phyloP scores from a whole-genome alignment of 2,888 invertebrate genomes.

The Aphodius granarius region DNA sequence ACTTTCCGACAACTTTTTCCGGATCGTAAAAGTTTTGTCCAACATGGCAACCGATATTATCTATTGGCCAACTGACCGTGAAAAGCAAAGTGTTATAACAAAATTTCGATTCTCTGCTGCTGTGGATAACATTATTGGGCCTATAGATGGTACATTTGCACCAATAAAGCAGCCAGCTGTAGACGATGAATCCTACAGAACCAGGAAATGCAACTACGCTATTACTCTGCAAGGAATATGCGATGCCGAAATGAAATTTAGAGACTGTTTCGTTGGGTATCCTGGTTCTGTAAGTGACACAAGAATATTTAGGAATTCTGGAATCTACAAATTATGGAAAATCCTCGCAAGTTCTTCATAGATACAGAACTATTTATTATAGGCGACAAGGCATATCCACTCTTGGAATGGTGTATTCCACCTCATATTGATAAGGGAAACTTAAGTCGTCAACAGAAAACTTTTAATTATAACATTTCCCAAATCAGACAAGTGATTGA shows the following conservation, averaged over 20 bases:
- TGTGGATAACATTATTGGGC: constrained; percentile 31
- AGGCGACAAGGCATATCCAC: constrained; percentile 37
- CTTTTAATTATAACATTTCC: constrained; percentile 26
- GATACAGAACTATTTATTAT: constrained; percentile 29
- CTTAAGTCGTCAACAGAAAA: constrained; percentile 18
- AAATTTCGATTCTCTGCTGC: constrained; percentile 25
- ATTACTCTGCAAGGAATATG: constrained; percentile 24
- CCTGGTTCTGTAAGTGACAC: constrained; percentile 29
- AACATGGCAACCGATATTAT: constrained; percentile 26
- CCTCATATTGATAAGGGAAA: constrained; percentile 33
- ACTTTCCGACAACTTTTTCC: constrained; percentile 13
- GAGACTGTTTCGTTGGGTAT: constrained; percentile 25
- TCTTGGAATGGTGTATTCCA: constrained; percentile 34
- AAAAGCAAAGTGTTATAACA: constrained; percentile 22
- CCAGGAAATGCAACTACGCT: constrained; percentile 34
- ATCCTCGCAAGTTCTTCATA: constrained; percentile 10
- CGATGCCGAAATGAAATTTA: constrained; percentile 19
- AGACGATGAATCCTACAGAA: constrained; percentile 34
- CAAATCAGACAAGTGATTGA: constrained; percentile 32
- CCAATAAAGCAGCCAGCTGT: constrained; percentile 35
- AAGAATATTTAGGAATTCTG: constrained; percentile 34
- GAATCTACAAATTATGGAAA: constrained; percentile 29
- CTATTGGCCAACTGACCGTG: constrained; percentile 28
- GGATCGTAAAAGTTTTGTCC: constrained; percentile 25
- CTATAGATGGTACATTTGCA: constrained; percentile 37